Evolutionary conservation across 2,113 vertebrate species (phyloP).

Genomic region (Rynchops niger): DNA sequence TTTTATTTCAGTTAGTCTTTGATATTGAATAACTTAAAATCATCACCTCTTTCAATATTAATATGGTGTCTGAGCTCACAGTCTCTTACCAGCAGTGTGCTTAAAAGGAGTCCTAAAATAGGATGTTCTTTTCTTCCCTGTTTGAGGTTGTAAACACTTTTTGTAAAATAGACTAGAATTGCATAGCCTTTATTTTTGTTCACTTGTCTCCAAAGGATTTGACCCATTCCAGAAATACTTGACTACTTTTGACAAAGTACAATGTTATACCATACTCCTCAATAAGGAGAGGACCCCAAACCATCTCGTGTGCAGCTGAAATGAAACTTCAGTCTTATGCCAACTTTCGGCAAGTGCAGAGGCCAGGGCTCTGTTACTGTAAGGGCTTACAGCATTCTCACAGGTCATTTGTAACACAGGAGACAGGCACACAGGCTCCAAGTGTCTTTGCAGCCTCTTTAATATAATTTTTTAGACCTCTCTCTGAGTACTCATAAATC

Average conservation of each 20-base stretch:
- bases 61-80: neutral
- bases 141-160: neutral
- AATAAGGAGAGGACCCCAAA: neutral
- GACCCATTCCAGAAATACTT: neutral
- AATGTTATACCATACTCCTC: neutral
- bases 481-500: neutral
- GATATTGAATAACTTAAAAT: neutral
- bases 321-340: neutral
- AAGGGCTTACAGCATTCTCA: neutral
- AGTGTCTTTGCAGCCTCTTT: neutral
- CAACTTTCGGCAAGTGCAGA: neutral
- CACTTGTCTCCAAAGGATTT: neutral
- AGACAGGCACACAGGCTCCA: neutral
- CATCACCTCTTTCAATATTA: neutral
- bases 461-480: neutral
- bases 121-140: neutral
- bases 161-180: neutral
- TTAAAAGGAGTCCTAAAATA: neutral
- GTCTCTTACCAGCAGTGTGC: neutral
- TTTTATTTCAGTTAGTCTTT: constrained; percentile 14
- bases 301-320: neutral
- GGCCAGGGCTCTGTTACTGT: neutral
- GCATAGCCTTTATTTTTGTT: neutral
- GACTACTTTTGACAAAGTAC: neutral
- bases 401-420: neutral